Conservation (phyloP, 2,888 invertebrate genomes). For the Ecliptopera silaceata region DNA sequence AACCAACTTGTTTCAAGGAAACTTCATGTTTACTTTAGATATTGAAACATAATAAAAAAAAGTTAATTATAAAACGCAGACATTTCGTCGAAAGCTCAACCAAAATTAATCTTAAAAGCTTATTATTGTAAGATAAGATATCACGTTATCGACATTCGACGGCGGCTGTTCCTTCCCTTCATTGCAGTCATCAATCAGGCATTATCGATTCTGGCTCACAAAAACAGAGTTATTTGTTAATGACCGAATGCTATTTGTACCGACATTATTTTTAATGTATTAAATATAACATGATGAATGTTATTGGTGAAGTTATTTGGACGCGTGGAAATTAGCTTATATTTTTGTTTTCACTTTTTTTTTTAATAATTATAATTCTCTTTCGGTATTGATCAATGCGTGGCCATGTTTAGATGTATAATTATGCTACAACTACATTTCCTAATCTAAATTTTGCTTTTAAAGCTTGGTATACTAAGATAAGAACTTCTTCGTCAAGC, state of each 20-base stretch:
- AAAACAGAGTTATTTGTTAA: conserved; percentile 31
- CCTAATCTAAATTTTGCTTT: too few relatives aligned
- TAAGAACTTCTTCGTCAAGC: too few relatives aligned
- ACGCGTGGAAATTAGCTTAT: background rate
- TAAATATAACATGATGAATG: background rate
- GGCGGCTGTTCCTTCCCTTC: conserved; percentile 28
- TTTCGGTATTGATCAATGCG: too few relatives aligned
- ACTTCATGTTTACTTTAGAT: background rate
- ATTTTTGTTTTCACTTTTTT: too few relatives aligned
- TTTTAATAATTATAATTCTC: too few relatives aligned
- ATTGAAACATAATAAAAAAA: conserved; percentile 1
- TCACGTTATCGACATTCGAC: conserved; percentile 17
- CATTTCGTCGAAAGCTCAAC: conserved; percentile 10
- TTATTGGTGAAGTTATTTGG: background rate
- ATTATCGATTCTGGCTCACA: conserved; percentile 29
- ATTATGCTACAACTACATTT: too few relatives aligned
- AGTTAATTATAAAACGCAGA: conserved; percentile 5
- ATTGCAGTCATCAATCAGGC: conserved; percentile 35
- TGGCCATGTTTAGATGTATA: too few relatives aligned
- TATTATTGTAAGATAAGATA: conserved; percentile 29
- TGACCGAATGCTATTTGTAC: conserved; percentile 15
- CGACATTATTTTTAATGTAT: background rate
- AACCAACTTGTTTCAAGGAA: background rate
- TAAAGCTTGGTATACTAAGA: too few relatives aligned
- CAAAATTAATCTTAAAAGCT: conserved; percentile 22